Conservation (phyloP, 1,140 invertebrate species). For the Caerostris extrusa region DNA sequence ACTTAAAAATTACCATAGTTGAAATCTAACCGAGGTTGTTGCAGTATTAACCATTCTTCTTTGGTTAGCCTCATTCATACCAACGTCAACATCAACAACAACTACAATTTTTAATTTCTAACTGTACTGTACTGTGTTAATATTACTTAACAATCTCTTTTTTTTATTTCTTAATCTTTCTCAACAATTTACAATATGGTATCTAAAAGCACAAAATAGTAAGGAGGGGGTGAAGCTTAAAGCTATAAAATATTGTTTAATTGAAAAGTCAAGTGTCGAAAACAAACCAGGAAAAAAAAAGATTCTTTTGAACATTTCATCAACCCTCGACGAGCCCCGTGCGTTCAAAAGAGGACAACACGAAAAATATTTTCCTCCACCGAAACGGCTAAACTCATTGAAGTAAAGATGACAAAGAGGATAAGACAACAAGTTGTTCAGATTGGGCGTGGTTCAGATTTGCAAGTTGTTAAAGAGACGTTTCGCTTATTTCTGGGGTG, state of each 20-base stretch:
- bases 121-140: too few relatives aligned
- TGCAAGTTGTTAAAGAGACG: background rate
- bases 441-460: conserved; percentile 30
- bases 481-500: conserved; percentile 37
- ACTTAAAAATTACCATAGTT: too few relatives aligned
- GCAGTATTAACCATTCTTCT: too few relatives aligned
- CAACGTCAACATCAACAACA: too few relatives aligned
- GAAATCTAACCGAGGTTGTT: too few relatives aligned
- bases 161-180: too few relatives aligned
- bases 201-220: too few relatives aligned
- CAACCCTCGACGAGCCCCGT: conserved; percentile 22
- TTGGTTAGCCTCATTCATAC: too few relatives aligned
- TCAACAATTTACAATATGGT: too few relatives aligned
- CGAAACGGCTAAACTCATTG: conserved; percentile 14
- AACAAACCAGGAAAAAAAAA: background rate
- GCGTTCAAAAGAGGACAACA: conserved; percentile 4
- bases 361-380: conserved; percentile 2
- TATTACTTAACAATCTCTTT: too few relatives aligned
- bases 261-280: background rate
- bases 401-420: conserved; percentile 70
- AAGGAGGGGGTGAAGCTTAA: too few relatives aligned
- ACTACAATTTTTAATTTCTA: too few relatives aligned
- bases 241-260: background rate
- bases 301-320: conserved; percentile 45
- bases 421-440: conserved; percentile 54